Conservation (phyloP, 92 coral and sea anemone species). For the Isaurus tuberculatus region DNA sequence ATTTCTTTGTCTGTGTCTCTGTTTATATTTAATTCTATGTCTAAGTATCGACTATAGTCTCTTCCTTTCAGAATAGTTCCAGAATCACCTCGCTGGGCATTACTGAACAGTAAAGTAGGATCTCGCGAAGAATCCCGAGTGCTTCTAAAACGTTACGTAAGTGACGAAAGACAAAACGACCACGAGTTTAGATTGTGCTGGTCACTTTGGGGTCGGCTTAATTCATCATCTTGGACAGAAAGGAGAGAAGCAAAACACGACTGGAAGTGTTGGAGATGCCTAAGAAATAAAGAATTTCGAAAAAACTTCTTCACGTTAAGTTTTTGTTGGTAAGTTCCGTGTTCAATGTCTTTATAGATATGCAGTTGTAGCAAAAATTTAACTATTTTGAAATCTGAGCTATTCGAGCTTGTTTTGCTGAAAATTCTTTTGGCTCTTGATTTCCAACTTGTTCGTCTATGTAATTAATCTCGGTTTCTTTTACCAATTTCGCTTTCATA, state of each 20-base stretch:
- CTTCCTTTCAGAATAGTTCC: conserved; percentile 59
- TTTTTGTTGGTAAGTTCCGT: conserved; percentile 21
- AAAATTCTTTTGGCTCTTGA: too few species aligned
- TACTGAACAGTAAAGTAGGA: conserved; percentile 49
- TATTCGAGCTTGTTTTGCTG: too few species aligned
- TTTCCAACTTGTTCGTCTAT: too few species aligned
- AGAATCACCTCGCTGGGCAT: conserved; percentile 84
- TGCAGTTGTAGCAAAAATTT: too few species aligned
- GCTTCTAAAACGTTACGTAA: conserved; percentile 62
- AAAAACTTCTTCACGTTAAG: conserved; percentile 21
- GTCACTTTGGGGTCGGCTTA: conserved; percentile 52
- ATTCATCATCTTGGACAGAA: not conserved
- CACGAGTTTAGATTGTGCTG: conserved; percentile 40
- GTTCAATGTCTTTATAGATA: not conserved
- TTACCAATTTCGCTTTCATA: too few species aligned
- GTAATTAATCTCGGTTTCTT: too few species aligned
- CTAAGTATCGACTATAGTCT: not conserved
- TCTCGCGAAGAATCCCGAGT: conserved; percentile 67
- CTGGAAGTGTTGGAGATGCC: conserved; percentile 62
- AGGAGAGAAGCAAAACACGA: conserved; percentile 3
- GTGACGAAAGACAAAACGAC: conserved; percentile 46
- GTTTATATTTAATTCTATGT: too few species aligned
- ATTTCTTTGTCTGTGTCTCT: too few species aligned
- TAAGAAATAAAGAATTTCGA: conserved; percentile 62
- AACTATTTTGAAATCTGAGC: not conserved